Conservation (phyloP, 2,113 vertebrate species). For the Antigone vipio region DNA sequence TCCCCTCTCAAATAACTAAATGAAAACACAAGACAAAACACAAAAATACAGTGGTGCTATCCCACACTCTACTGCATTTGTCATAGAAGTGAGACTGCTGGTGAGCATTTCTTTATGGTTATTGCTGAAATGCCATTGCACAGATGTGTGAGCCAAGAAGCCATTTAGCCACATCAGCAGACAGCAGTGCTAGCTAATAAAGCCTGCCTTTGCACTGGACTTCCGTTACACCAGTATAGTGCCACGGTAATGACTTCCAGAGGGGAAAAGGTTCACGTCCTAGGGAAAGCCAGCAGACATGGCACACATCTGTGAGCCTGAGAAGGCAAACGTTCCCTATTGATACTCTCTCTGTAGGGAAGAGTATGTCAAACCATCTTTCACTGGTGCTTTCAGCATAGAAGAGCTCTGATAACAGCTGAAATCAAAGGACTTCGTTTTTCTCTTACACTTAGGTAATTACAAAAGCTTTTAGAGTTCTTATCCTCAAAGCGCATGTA, state of each 20-base stretch:
- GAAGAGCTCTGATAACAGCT: background rate
- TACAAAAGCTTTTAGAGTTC: background rate
- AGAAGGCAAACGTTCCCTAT: background rate
- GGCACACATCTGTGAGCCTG: background rate
- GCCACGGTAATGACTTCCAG: background rate
- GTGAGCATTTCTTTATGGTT: background rate
- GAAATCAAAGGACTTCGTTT: background rate
- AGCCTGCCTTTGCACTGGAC: background rate
- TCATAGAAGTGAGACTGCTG: background rate
- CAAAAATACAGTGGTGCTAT: background rate
- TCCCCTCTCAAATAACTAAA: background rate
- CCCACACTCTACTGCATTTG: background rate
- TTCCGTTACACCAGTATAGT: background rate
- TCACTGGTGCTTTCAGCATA: background rate
- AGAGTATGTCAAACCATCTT: background rate
- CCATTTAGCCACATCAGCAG: background rate
- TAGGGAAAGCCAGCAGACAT: background rate
- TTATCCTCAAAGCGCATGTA: background rate
- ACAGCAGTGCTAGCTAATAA: background rate
- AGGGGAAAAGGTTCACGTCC: background rate
- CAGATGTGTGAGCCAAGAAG: background rate
- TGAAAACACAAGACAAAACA: background rate
- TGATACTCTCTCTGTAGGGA: background rate
- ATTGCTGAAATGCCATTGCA: background rate
- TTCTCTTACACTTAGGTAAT: background rate